phyloP scores from a whole-genome alignment of 1,140 invertebrate species.

The Drosophila carrolli region DNA sequence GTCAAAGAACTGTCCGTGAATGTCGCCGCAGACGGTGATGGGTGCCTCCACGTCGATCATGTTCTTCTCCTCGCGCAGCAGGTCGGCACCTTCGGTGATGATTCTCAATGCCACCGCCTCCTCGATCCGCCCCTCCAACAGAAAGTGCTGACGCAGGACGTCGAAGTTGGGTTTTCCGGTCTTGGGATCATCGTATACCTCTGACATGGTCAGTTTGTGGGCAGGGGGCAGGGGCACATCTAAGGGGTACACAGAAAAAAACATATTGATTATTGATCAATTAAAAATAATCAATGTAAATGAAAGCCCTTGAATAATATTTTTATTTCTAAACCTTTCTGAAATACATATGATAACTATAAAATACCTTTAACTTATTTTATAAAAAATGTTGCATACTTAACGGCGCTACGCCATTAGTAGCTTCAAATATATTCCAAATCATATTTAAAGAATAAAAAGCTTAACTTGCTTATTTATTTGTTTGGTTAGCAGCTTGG shows the following conservation, averaged over 20 bases:
- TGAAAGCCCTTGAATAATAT: too few relatives aligned
- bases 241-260: conserved; percentile 13
- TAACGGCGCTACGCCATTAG: too few relatives aligned
- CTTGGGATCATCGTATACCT: conserved; percentile 96
- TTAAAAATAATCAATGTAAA: too few relatives aligned
- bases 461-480: too few relatives aligned
- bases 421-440: too few relatives aligned
- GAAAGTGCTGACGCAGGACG: conserved; percentile 99
- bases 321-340: too few relatives aligned
- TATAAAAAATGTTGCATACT: too few relatives aligned
- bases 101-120: conserved; percentile 97
- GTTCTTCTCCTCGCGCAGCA: conserved; percentile 98
- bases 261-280: not conserved
- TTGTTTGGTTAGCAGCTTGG: too few relatives aligned
- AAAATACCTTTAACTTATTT: too few relatives aligned
- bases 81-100: conserved; percentile 97
- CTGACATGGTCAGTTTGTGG: conserved; percentile 97
- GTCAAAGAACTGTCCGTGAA: conserved; percentile 99
- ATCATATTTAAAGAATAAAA: too few relatives aligned
- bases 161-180: conserved; percentile 97
- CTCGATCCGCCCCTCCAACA: conserved; percentile 98
- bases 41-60: conserved; percentile 99
- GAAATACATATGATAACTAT: too few relatives aligned
- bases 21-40: conserved; percentile 99
- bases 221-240: conserved; percentile 98